phyloP scores from a whole-genome alignment of 2,888 invertebrate species.

The Pammene aurita region DNA sequence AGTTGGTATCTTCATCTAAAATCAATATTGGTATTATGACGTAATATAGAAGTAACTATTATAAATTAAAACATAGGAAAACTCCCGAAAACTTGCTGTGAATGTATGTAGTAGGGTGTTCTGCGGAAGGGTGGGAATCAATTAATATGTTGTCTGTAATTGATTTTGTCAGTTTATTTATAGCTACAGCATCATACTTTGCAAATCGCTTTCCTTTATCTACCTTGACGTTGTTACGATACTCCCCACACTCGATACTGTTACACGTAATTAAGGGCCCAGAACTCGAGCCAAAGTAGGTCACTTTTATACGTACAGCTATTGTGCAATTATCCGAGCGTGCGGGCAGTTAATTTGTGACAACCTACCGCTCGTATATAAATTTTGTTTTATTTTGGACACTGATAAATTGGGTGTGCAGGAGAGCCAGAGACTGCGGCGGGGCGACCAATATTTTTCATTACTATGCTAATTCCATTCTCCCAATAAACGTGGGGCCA shows the following conservation, averaged over 20 bases:
- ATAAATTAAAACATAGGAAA: too few relatives aligned
- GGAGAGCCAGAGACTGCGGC: slow-evolving; percentile 55
- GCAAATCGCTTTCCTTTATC: background rate
- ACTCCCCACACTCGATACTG: background rate
- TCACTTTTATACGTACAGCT: slow-evolving; percentile 33
- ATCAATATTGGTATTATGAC: too few relatives aligned
- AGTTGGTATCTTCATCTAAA: too few relatives aligned
- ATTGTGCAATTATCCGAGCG: slow-evolving; percentile 35
- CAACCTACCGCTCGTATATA: slow-evolving; percentile 35
- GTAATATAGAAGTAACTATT: too few relatives aligned
- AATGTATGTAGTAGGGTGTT: too few relatives aligned
- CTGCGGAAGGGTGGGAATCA: too few relatives aligned
- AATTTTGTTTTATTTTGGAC: slow-evolving; percentile 60
- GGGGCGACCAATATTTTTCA: slow-evolving; percentile 79
- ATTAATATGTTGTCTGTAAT: background rate
- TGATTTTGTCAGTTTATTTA: background rate
- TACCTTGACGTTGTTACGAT: slow-evolving; percentile 8
- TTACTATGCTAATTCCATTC: slow-evolving; percentile 83
- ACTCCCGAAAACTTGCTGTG: too few relatives aligned
- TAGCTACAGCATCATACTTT: background rate
- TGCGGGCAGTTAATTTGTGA: slow-evolving; percentile 49
- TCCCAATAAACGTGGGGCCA: slow-evolving; percentile 75
- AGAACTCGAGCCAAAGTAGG: slow-evolving; percentile 21
- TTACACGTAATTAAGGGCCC: slow-evolving; percentile 9
- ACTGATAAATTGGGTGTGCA: slow-evolving; percentile 64